phyloP scores from a whole-genome alignment of 2,113 vertebrate species.

The Salvelinus namaycush region DNA sequence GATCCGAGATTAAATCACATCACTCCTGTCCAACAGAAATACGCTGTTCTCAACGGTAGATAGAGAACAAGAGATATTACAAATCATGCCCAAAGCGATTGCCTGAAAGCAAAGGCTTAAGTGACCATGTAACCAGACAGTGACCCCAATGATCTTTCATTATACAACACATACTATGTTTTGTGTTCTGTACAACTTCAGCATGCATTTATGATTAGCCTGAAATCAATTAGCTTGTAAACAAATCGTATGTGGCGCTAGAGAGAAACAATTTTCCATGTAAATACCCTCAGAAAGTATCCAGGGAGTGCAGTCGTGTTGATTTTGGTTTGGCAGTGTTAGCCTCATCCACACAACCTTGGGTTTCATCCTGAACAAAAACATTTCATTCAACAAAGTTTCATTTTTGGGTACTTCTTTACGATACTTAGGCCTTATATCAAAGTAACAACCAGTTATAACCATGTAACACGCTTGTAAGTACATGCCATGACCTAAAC shows the following conservation, averaged over 20 bases:
- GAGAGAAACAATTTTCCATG: constrained; percentile 28
- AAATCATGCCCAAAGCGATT: constrained; percentile 67
- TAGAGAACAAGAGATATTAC: constrained; percentile 56
- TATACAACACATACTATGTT: constrained; percentile 41
- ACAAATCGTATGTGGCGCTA: constrained; percentile 45
- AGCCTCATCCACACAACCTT: constrained; percentile 24
- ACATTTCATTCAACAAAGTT: background rate
- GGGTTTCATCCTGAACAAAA: constrained; percentile 24
- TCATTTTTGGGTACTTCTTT: background rate
- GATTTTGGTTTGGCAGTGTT: constrained; percentile 39
- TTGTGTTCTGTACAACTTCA: constrained; percentile 58
- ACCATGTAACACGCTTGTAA: too few species aligned
- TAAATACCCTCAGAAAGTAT: constrained; percentile 73
- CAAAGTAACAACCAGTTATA: too few species aligned
- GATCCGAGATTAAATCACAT: constrained; percentile 81
- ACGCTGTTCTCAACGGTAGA: constrained; percentile 63
- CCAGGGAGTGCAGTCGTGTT: constrained; percentile 65
- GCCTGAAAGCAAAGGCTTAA: constrained; percentile 68
- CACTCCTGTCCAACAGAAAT: constrained; percentile 78
- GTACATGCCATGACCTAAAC: too few species aligned
- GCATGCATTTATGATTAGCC: constrained; percentile 41
- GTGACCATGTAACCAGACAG: constrained; percentile 72
- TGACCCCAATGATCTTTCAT: constrained; percentile 75
- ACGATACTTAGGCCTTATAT: background rate
- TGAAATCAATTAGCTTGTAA: constrained; percentile 49